Base-by-base conservation (phyloP, 2,113 vertebrate species). In the Thryonomys swinderianus region DNA sequence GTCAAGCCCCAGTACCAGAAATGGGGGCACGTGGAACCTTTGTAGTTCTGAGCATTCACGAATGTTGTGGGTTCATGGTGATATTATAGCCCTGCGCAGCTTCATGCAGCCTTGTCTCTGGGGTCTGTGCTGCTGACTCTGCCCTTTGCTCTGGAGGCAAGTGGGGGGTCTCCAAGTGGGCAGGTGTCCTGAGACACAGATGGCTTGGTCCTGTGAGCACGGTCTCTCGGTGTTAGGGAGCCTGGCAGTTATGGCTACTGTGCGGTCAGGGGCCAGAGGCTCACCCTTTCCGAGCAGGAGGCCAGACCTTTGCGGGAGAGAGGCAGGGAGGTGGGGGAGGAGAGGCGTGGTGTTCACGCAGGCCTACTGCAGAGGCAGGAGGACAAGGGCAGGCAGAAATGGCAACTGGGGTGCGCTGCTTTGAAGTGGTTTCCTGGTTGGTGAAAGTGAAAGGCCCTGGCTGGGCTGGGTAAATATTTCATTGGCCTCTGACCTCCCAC, bases 401-500 rank as follows among this genome's bases (percentile, higher is more conserved):
- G 76, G 88, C 82, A 86, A 13, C 0, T 98, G 96, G 96, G 96
- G 97, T 96, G 91, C 96, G 97, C 90, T 23, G 92, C 97, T 98
- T 95, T 94, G 3, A 95, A 98, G 94, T 86, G 3, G 0, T 92
- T 98, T 98, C 98, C 96, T 97, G 71, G 96, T 97, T 91, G 30
- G 59, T 95, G 84, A 98, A 98, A 98, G 98, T 66, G 97, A 98
- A 98, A 98, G 97, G 97, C 97, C 98, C 95, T 1, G 23, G 93
- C 97, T 96, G 97, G 95, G 96, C 97, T 98, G 98, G 97, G 97
- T 98, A 98, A 98, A 98, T 98, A 98, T 98, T 98, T 93, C 92
- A 2, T 90, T 98, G 98, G 97, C 98, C 98, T 98, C 96, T 98
- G 98, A 97, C 98, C 98, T 96, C 86, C 0, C 66, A 83, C 89